Conservation (phyloP, 2,113 vertebrate species). For the Bagarius yarrelli region DNA sequence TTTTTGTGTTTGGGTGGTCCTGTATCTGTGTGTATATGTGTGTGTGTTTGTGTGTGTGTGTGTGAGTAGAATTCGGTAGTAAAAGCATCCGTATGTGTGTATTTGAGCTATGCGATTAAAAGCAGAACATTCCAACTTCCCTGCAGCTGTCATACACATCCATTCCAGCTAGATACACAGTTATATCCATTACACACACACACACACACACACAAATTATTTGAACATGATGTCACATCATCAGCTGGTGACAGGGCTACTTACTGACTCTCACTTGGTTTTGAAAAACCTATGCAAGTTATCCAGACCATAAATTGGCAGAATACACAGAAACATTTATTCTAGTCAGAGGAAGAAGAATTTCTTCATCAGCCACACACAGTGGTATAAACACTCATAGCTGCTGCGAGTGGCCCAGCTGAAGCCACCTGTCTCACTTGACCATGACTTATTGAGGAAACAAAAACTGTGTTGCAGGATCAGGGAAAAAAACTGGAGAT, state of each 20-base stretch:
- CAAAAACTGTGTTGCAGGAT: background rate
- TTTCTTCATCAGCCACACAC: conserved; percentile 29
- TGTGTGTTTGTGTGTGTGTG: background rate
- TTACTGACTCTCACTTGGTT: background rate
- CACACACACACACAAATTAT: background rate
- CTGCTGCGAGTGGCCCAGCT: conserved; percentile 4
- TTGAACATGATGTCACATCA: conserved; percentile 25
- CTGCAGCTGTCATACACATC: conserved; percentile 2
- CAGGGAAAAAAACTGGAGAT: background rate
- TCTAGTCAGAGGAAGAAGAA: background rate
- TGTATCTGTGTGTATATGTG: background rate
- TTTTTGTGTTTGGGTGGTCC: conserved; percentile 44
- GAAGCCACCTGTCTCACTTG: conserved; percentile 17
- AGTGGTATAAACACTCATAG: conserved; percentile 15
- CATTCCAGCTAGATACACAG: conserved; percentile 18
- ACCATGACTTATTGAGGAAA: background rate
- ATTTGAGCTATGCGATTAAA: background rate
- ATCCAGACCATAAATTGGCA: conserved; percentile 16
- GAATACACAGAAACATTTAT: conserved; percentile 32
- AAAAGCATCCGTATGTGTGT: background rate
- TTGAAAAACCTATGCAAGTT: conserved; percentile 16
- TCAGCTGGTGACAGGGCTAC: background rate
- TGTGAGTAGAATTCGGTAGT: background rate
- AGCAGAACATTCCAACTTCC: background rate
- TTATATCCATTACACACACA: background rate